These are phyloP conservation scores for Eudorcas thomsonii DNA, from an alignment of 2,113 vertebrate genomes.

Conservation along the genomic window DNA sequence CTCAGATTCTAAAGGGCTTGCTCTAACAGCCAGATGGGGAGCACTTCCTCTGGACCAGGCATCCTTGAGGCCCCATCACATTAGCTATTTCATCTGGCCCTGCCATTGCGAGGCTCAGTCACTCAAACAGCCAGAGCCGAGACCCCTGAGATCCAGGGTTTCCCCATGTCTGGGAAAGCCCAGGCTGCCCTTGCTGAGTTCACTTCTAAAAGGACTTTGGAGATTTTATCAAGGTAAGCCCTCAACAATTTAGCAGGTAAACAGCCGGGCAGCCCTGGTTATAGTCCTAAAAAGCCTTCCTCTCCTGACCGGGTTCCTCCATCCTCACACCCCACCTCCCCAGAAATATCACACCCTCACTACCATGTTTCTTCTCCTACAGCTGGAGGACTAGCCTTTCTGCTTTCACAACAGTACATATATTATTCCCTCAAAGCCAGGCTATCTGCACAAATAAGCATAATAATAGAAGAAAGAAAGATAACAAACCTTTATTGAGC, in stretches of 20 bases:
- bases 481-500: neutral
- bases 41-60: neutral
- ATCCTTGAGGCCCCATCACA: too few relatives aligned
- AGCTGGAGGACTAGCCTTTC: neutral
- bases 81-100: neutral
- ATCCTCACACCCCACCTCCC: too few relatives aligned
- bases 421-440: neutral
- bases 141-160: neutral
- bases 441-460: neutral
- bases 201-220: neutral
- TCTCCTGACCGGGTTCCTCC: rapidly evolving
- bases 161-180: neutral
- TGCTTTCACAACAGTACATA: neutral
- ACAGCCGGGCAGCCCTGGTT: neutral
- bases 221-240: neutral
- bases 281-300: neutral
- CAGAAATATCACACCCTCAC: neutral
- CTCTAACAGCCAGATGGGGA: neutral
- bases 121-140: neutral
- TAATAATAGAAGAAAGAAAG: neutral
- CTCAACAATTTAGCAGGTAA: neutral
- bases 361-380: neutral
- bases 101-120: neutral
- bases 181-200: neutral
- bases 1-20: rapidly evolving